Conservation (phyloP, 2,888 invertebrate species). For the Muschampia plurimacula region DNA sequence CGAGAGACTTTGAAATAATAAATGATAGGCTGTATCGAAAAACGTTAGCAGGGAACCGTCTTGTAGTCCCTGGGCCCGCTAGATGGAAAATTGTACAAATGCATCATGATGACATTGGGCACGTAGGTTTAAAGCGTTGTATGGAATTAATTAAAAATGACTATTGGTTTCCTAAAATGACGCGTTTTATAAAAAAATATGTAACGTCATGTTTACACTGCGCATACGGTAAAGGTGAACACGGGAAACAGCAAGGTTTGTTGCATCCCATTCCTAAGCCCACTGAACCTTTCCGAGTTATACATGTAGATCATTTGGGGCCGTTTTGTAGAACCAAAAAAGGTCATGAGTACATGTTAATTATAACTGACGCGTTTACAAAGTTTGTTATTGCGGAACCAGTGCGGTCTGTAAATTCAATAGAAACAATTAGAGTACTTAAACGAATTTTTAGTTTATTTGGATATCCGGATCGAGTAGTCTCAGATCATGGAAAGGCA, state of each 20-base stretch:
- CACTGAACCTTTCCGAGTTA: constrained; percentile 39
- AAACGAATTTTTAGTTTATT: constrained; percentile 40
- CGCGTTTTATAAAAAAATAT: constrained; percentile 41
- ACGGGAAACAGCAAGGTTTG: constrained; percentile 43
- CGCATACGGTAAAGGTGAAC: constrained; percentile 51
- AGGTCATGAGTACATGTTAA: constrained; percentile 44
- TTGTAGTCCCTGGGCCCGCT: constrained; percentile 51
- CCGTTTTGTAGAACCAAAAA: constrained; percentile 43
- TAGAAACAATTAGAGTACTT: constrained; percentile 40
- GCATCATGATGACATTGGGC: constrained; percentile 57
- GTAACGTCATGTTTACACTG: constrained; percentile 49
- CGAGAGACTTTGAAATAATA: constrained; percentile 32
- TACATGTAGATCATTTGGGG: constrained; percentile 47
- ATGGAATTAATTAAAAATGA: constrained; percentile 45
- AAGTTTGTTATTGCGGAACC: constrained; percentile 41
- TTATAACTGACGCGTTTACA: constrained; percentile 37
- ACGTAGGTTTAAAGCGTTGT: constrained; percentile 49
- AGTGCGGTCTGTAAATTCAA: constrained; percentile 44
- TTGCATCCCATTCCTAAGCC: constrained; percentile 47
- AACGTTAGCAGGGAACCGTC: constrained; percentile 12
- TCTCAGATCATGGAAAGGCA: constrained; percentile 43
- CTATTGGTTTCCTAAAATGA: constrained; percentile 15
- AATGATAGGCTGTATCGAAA: constrained; percentile 37
- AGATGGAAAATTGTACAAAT: constrained; percentile 53
- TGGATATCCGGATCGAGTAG: constrained; percentile 36